phyloP scores from a whole-genome alignment of 2,113 vertebrate genomes.

The Papio anubis region DNA sequence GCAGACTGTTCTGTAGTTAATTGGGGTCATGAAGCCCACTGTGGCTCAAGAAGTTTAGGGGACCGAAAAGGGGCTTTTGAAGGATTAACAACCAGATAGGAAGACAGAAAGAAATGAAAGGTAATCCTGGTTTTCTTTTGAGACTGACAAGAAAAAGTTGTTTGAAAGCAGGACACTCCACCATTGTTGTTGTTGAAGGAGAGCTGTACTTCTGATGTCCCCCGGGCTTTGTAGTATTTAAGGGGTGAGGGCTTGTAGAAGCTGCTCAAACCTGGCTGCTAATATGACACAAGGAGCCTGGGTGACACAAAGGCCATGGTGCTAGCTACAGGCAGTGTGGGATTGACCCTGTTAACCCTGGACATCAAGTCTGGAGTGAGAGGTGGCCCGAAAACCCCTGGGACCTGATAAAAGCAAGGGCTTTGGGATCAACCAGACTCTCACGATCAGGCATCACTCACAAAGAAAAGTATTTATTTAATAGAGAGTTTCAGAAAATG shows the following conservation, averaged over 20 bases:
- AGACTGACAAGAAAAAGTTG: background rate
- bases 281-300: background rate
- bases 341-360: background rate
- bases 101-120: background rate
- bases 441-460: background rate
- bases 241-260: background rate
- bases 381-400: background rate
- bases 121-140: background rate
- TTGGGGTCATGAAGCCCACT: constrained; percentile 21
- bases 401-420: background rate
- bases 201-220: background rate
- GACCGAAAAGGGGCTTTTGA: background rate
- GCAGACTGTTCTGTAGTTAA: background rate
- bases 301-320: background rate
- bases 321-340: background rate
- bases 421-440: background rate
- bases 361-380: background rate
- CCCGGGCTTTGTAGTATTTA: background rate
- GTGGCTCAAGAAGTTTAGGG: background rate
- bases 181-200: background rate
- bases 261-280: background rate
- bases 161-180: background rate
- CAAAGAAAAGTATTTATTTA: background rate
- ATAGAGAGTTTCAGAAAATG: background rate
- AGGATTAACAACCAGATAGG: background rate